Evolutionary conservation across 2,888 invertebrate species (phyloP), one percentile per base, ranked within the genome.

Genomic region (Cephus pulcher): DNA sequence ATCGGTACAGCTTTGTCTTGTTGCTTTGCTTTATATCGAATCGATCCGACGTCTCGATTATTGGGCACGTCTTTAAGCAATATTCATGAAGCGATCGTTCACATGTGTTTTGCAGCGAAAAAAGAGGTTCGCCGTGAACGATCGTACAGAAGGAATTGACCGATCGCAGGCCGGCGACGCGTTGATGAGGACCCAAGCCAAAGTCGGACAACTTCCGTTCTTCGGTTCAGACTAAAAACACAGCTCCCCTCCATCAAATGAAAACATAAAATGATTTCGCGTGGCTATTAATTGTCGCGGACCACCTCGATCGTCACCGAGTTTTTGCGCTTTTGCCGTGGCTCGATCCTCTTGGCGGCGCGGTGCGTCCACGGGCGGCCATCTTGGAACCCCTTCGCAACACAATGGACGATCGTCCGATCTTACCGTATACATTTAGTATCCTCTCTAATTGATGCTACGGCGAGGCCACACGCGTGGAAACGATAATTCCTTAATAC

Each of bases 231-330:
- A 23, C 74, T 12, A 78, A 79, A 79, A 79, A 79, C 74, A 35
- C 11, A 74, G 73, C 74, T 69, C 74, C 34, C 34, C 74, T 40
- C 74, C 33, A n/a, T 78, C 76, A 84, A 86, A 88, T 88, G 88
- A 88, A 88, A 88, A 87, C 88, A 88, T 88, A 88, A 88, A 88
- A 87, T 84, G 85, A 88, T 88, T 86, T 87, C 86, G 87, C 86
- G 82, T 83, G 85, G 84, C 83, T 88, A 87, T 88, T 88, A 88
- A 88, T 88, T 86, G 87, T 85, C 84, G 73, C 69, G 79, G 79
- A 79, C 79, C 79, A 79, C 76, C 79, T 76, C 73, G 76, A 76
- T 76, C 77, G 71, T 33, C 77, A 35, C 34, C 76, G 34, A 69
- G 73, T 76, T 79, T 76, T 79, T 79, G 76, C 76, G 69, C 73